A percentile compares a stretch with the other conserved stretches of the same genome.
Conservation (phyloP, 2,888 invertebrate genomes). For the Oxycera nigricornis region DNA sequence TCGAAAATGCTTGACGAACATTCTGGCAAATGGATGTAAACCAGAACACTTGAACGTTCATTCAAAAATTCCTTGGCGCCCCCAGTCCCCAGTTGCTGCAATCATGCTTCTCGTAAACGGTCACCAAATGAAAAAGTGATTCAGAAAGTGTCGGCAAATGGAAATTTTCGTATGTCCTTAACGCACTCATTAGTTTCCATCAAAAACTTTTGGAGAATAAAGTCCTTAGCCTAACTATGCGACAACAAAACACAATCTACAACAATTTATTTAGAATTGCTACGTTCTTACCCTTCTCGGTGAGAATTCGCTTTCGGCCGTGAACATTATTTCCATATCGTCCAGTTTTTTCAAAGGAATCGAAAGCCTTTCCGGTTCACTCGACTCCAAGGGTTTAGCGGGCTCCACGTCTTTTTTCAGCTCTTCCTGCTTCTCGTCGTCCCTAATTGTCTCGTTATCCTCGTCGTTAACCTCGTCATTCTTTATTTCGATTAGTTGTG, state of each 20-base stretch:
- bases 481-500: constrained; percentile 52
- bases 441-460: constrained; percentile 61
- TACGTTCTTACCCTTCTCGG: constrained; percentile 53
- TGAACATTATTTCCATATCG: constrained; percentile 68
- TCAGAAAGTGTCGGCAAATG: no score
- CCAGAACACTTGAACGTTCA: no score
- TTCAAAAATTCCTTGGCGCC: no score
- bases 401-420: constrained; percentile 64
- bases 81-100: no score
- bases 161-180: no score
- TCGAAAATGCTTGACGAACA: no score
- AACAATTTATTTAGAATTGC: background rate
- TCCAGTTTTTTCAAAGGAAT: constrained; percentile 64
- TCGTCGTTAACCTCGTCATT: constrained; percentile 55
- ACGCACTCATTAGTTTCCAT: no score
- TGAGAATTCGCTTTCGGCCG: constrained; percentile 63
- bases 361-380: constrained; percentile 65
- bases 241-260: background rate
- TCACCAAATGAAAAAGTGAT: no score
- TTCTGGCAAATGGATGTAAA: no score
- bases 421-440: constrained; percentile 66
- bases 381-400: constrained; percentile 63
- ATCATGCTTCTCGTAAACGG: no score
- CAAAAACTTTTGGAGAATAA: no score
- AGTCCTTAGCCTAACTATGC: no score